Evolutionary conservation across 1,140 invertebrate genomes (phyloP), one percentile per base, ranked within the genome.

Genomic region (Calosoma granatense): DNA sequence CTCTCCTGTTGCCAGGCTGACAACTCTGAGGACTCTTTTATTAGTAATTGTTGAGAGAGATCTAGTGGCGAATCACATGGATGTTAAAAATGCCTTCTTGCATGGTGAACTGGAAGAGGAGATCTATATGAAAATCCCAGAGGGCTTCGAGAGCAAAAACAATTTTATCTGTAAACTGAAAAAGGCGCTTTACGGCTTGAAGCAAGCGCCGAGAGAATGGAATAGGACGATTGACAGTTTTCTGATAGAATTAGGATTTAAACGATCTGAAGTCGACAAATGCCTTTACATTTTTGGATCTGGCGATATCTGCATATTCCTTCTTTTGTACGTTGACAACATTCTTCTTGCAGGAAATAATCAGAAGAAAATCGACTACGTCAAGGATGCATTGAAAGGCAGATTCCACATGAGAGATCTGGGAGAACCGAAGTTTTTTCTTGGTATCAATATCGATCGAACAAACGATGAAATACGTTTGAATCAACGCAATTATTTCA

Each of bases 41-140:
- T 6, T 17, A 6, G 6, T 51, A 9, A 6, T 19, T 11, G 17
- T 4, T 51, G 6, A 51, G 17, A 14, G 6, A 11, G 17, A 51
- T 51, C 17, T 51, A 11, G 6, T 14, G n/a, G 59, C 75, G 4
- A 51, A 56, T 41, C 67, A 73, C 39, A 65, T 75, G 51, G 72
- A 75, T 63, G 64, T 75, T 0, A 70, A 67, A 56, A 70, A 69
- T 54, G 73, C 73, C 1, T 75, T 70, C 59, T 51, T 74, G 2
- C 59, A 73, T 64, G 71, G 70, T 14, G 47, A 67, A 20, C 39
- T 74, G 6, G 59, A 70, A 2, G 69, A 73, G 55, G 57, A 64
- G 22, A 65, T 72, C 20, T 72, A 62, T 60, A 69, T 74, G 60
- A 59, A 65, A 54, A 57, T 67, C 22, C 71, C 72, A 36, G 63